A percentile compares a stretch with the other conserved stretches of the same genome.
phyloP scores from a whole-genome alignment of 2,888 invertebrate genomes.

The Diaphora mendica region DNA sequence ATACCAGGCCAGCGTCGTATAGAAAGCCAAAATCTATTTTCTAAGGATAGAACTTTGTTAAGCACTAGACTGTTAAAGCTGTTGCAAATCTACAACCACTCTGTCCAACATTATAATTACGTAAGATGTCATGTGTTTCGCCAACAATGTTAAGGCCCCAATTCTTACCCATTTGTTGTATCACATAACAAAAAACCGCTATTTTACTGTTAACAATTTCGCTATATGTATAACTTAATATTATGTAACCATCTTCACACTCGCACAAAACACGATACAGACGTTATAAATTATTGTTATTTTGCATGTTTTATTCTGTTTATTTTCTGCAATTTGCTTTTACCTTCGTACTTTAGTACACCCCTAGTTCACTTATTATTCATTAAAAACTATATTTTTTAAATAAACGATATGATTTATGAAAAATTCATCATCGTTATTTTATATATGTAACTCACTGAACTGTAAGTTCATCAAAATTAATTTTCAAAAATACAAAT shows the following conservation, averaged over 20 bases:
- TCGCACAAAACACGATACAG: slow-evolving; percentile 36
- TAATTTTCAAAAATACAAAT: no score
- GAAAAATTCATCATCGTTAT: no score
- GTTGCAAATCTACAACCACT: background rate
- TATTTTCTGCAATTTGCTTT: slow-evolving; percentile 59
- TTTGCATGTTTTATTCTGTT: slow-evolving; percentile 65
- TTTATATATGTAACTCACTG: background rate
- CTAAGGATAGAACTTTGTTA: no score
- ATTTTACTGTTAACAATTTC: slow-evolving; percentile 5
- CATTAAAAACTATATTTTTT: slow-evolving; percentile 4
- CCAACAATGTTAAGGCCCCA: no score
- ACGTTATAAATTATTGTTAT: slow-evolving; percentile 46
- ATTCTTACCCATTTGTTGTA: background rate
- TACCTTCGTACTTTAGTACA: slow-evolving; percentile 54
- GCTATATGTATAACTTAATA: slow-evolving; percentile 4
- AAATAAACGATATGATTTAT: background rate
- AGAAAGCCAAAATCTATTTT: no score
- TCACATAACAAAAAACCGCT: background rate
- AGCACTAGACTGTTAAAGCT: no score
- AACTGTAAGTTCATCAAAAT: background rate
- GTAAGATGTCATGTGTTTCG: background rate
- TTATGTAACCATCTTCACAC: background rate
- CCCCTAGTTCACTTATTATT: slow-evolving; percentile 28
- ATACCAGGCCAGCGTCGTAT: no score
- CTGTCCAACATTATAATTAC: background rate